Percentiles rank a stretch among this genome's conserved stretches.
Conservation (phyloP, 1,140 invertebrate genomes). For the Zaprionus camerounensis region DNA sequence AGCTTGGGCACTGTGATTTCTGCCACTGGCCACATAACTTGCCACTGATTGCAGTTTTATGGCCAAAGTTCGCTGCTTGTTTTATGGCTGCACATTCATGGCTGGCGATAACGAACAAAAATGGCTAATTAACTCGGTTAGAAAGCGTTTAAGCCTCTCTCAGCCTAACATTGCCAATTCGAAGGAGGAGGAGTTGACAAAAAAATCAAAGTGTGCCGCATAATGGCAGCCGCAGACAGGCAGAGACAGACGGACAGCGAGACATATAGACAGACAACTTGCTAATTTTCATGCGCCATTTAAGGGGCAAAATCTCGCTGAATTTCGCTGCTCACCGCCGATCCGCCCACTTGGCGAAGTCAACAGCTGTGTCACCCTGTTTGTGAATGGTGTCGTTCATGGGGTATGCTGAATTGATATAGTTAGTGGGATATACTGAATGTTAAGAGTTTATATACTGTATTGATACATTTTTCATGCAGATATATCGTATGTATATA, state of each 20-base stretch:
- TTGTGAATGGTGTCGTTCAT: not conserved
- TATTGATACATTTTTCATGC: too few species aligned
- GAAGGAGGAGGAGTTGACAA: slow-evolving; percentile 13
- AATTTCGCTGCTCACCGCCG: slow-evolving; percentile 1
- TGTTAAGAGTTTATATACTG: not conserved
- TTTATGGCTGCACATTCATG: slow-evolving; percentile 33
- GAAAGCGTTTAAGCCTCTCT: slow-evolving; percentile 56
- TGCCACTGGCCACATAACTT: slow-evolving; percentile 69
- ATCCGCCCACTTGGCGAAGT: slow-evolving; percentile 23
- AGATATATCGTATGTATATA: too few species aligned
- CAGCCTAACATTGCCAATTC: slow-evolving; percentile 4
- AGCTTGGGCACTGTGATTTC: slow-evolving; percentile 42
- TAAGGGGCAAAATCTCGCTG: slow-evolving; percentile 55
- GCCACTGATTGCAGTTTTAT: slow-evolving; percentile 82
- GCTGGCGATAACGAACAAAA: slow-evolving; percentile 66
- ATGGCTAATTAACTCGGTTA: slow-evolving; percentile 76
- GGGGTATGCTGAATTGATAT: not conserved
- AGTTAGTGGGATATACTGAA: not conserved
- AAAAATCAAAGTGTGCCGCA: slow-evolving; percentile 76
- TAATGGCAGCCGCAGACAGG: slow-evolving; percentile 72
- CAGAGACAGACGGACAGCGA: not conserved
- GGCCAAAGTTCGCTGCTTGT: slow-evolving; percentile 56
- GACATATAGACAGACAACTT: slow-evolving; percentile 57
- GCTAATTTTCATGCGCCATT: slow-evolving; percentile 82
- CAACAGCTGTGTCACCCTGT: slow-evolving; percentile 18